Evolutionary conservation across 2,888 invertebrate species (phyloP), one percentile per base, ranked within the genome.

Genomic region (Lathronympha strigana): DNA sequence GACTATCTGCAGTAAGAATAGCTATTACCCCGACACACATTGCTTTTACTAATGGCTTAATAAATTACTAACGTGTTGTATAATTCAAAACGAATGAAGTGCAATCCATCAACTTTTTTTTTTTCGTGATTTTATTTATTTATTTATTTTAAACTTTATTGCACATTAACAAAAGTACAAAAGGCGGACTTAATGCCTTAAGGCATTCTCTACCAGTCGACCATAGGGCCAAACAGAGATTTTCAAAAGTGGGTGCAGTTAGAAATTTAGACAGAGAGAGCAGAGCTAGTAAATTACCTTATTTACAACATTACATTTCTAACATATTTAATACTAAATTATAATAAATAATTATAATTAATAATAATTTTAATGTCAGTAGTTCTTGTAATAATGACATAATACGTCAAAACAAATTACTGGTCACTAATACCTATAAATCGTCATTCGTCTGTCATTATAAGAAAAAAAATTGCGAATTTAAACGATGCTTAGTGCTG

Each of bases 371-470:
- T 55, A 53, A 36, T 57, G 8, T 33, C n/a, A 8, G n/a, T 19
- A 28, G 19, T 47, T 6, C 33, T 47, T 47, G n/a, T 25, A 31
- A 5, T 40, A 63, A 63, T 63, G 40, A 63, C 23, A 63, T 51
- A 63, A 57, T 63, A 64, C 58, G 15, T 17, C 33, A 31, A 21
- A 64, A 28, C 45, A 64, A 51, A 60, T 63, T 43, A 58, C 33
- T 64, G 57, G 36, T 53, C 43, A 51, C 43, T 36, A 33, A 51
- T 36, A 64, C 15, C 51, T 51, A 36, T 58, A 58, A 64, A 64
- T 51, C 45, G 58, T 36, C 25, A 51, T 64, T 36, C 28, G 45
- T 38, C 25, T 2, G 45, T 36, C 58, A 64, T 64, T 64, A 60
- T n/a, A 33, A 25, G 33, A 64, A 58, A 55, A 63, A 64, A 45